phyloP scores from a whole-genome alignment of 2,888 invertebrate genomes.

The Eurytoma californica region DNA sequence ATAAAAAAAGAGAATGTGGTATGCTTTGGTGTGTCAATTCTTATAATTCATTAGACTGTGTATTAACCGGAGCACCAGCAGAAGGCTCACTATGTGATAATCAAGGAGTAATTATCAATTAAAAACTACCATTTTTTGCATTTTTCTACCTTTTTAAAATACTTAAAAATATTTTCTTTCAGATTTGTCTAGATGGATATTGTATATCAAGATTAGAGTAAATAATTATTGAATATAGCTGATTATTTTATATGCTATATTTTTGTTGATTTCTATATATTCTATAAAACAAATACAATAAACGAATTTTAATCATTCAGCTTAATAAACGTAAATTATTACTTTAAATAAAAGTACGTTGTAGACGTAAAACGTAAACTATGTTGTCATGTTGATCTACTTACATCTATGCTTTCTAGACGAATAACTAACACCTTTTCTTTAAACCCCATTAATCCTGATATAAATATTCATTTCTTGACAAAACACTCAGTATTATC shows the following conservation, averaged over 20 bases:
- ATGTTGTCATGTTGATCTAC: background rate
- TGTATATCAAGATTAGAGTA: background rate
- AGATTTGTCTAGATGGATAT: constrained; percentile 18
- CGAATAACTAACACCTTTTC: constrained; percentile 41
- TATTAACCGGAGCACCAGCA: constrained; percentile 48
- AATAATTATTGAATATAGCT: background rate
- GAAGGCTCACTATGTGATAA: constrained; percentile 46
- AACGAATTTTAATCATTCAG: no score
- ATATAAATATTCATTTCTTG: background rate
- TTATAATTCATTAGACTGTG: constrained; percentile 38
- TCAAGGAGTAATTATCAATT: constrained; percentile 1
- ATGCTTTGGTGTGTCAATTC: constrained; percentile 50
- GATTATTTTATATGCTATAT: background rate
- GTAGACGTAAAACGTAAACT: no score
- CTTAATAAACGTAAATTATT: no score
- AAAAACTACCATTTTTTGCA: background rate
- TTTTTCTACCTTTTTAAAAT: background rate
- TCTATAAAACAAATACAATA: background rate
- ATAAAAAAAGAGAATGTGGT: constrained; percentile 48
- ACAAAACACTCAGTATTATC: background rate
- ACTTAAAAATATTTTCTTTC: background rate
- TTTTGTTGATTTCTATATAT: background rate
- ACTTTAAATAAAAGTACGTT: no score
- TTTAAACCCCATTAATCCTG: constrained; percentile 16
- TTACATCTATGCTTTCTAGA: constrained; percentile 39